phyloP scores from a whole-genome alignment of 2,113 vertebrate genomes.

The Bos javanicus region DNA sequence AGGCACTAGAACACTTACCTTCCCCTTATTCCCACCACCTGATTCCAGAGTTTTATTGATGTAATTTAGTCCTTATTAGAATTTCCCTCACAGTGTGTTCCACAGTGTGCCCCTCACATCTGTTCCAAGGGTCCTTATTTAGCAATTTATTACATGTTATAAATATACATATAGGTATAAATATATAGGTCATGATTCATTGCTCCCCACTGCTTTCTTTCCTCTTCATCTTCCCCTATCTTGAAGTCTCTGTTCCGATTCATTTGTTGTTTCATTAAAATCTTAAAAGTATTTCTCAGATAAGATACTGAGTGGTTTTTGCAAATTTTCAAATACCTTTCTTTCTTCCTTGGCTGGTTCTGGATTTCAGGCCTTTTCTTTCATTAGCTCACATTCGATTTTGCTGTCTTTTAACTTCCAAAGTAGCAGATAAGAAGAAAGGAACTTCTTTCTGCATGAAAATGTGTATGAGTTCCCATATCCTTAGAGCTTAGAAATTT shows the following conservation, averaged over 20 bases:
- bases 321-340: neutral
- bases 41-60: neutral
- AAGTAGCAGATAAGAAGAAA: neutral
- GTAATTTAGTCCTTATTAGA: slow-evolving; percentile 16
- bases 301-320: neutral
- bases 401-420: neutral
- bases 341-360: neutral
- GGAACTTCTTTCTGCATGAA: neutral
- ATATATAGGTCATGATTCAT: slow-evolving; percentile 6
- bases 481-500: neutral
- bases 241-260: slow-evolving; percentile 34
- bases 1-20: neutral
- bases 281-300: neutral
- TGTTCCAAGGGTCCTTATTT: slow-evolving; percentile 19
- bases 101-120: neutral
- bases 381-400: neutral
- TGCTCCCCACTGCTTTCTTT: slow-evolving; percentile 25
- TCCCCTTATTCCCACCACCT: neutral
- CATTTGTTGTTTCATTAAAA: neutral
- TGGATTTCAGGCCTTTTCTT: neutral
- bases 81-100: neutral
- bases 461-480: neutral
- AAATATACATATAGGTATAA: slow-evolving; percentile 37
- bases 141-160: neutral
- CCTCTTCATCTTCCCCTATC: slow-evolving; percentile 32